Base-by-base conservation (phyloP, 2,797 vertebrate genomes). In the Coregonus suidteri region DNA sequence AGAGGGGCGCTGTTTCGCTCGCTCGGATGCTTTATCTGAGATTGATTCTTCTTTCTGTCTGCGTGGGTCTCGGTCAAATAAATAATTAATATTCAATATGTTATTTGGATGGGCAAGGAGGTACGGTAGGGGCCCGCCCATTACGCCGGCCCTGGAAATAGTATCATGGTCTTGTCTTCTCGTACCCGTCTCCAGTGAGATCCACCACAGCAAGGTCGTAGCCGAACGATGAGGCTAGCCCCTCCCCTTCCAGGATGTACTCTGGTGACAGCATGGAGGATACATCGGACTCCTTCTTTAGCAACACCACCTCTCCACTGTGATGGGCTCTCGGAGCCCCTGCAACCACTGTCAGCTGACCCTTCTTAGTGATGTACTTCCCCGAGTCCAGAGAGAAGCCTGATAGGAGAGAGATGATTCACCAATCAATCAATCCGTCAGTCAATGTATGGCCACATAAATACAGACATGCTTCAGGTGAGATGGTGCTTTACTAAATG, bases 301-400 rank as follows among this genome's bases (percentile, higher is more conserved):
- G 85, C 62, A 99, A 84, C 81, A 99, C 92, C 77, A 99, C 98
- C 0, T 95, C 96, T 76, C 98, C 98, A 0, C 97, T 99, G 89
- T 97, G 95, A 88, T 97, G 94, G 0, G 97, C 96, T 93, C 98
- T 93, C 3, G 98, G 98, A 65, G 98, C 98, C 75, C 98, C 98
- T 0, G 98, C 96, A 34, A 99, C 98, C 82, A 99, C 95, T 11
- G 94, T 99, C 86, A 98, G 88, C 71, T 95, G 87, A 30, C 92
- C 87, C 47, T 95, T 92, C 68, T 93, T 94, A 31, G 93, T 91
- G 76, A 99, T 94, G 74, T 88, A 88, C 82, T 89, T 96, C 37
- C 97, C 96, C 0, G 96, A 96, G 88, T 98, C 98, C 91, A 99
- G 81, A 85, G 98, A 98, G 88, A 99, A 99, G 62, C 98, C 98